Conservation (phyloP, 2,888 invertebrate species). For the Gymnosoma rotundatum region DNA sequence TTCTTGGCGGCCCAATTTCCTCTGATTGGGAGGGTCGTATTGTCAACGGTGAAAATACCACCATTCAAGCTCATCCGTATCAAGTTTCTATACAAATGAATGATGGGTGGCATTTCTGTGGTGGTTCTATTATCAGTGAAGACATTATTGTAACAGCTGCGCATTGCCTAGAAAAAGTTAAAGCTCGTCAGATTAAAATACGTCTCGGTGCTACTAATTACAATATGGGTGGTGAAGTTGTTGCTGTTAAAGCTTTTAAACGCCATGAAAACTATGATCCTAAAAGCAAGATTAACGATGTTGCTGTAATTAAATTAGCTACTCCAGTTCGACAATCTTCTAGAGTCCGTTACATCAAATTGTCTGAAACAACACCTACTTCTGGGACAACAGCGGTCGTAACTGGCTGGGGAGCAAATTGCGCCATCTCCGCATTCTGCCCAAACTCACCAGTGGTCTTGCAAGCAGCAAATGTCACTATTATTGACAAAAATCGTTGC, state of each 20-base stretch:
- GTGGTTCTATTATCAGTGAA: slow-evolving; percentile 80
- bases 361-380: slow-evolving; percentile 74
- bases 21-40: slow-evolving; percentile 78
- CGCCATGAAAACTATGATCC: slow-evolving; percentile 79
- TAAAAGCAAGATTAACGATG: slow-evolving; percentile 79
- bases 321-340: slow-evolving; percentile 74
- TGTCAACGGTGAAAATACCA: slow-evolving; percentile 81
- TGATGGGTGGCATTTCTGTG: slow-evolving; percentile 81
- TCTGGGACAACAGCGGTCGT: slow-evolving; percentile 77
- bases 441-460: slow-evolving; percentile 70
- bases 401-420: slow-evolving; percentile 79
- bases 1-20: slow-evolving; percentile 63
- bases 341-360: slow-evolving; percentile 72
- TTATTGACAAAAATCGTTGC: slow-evolving; percentile 64
- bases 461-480: slow-evolving; percentile 72
- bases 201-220: slow-evolving; percentile 80
- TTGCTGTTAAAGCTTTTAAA: slow-evolving; percentile 76
- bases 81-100: slow-evolving; percentile 81
- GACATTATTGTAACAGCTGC: slow-evolving; percentile 81
- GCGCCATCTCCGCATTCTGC: too few relatives aligned
- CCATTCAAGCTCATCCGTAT: slow-evolving; percentile 81
- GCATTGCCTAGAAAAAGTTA: slow-evolving; percentile 78
- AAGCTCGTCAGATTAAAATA: slow-evolving; percentile 73
- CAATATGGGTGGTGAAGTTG: slow-evolving; percentile 79
- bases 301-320: slow-evolving; percentile 80